phyloP scores from a whole-genome alignment of 2,113 vertebrate species.

The Vanacampus margaritifer region DNA sequence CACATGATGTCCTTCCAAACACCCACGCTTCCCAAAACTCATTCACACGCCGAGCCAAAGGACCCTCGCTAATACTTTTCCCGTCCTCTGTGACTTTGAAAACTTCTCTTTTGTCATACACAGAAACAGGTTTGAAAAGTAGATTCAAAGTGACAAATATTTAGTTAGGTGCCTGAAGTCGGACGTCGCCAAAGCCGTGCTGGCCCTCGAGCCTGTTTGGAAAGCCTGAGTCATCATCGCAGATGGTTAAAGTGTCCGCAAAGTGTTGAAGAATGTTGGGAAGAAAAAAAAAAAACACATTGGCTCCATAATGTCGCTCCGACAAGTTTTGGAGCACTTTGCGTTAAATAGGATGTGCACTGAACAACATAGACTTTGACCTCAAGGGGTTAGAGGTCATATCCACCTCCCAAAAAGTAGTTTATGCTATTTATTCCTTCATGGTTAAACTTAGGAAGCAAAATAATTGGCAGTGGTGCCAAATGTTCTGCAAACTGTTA shows the following conservation, averaged over 20 bases:
- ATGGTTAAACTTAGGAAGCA: neutral
- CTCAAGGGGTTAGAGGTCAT: neutral
- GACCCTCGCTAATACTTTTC: slow-evolving; percentile 10
- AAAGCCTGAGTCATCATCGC: slow-evolving; percentile 32
- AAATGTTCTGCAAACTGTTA: neutral
- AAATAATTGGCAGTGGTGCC: neutral
- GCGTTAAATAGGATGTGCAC: neutral
- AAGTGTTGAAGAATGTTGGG: slow-evolving; percentile 11
- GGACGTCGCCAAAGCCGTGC: neutral
- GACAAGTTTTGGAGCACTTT: neutral
- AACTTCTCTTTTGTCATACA: neutral
- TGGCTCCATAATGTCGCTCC: too few relatives aligned
- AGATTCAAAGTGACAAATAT: slow-evolving; percentile 7
- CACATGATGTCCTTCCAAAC: slow-evolving; percentile 38
- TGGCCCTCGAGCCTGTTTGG: slow-evolving; percentile 12
- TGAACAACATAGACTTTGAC: neutral
- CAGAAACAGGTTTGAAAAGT: neutral
- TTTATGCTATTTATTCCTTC: neutral
- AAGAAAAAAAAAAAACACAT: neutral
- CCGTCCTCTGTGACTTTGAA: slow-evolving; percentile 14
- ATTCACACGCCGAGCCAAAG: neutral
- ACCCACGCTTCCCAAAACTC: slow-evolving; percentile 25
- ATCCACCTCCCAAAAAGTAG: neutral
- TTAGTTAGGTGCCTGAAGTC: neutral
- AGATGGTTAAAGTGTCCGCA: slow-evolving; percentile 17